Conservation (phyloP, 2,888 invertebrate genomes). For the Phaonia tiefii region DNA sequence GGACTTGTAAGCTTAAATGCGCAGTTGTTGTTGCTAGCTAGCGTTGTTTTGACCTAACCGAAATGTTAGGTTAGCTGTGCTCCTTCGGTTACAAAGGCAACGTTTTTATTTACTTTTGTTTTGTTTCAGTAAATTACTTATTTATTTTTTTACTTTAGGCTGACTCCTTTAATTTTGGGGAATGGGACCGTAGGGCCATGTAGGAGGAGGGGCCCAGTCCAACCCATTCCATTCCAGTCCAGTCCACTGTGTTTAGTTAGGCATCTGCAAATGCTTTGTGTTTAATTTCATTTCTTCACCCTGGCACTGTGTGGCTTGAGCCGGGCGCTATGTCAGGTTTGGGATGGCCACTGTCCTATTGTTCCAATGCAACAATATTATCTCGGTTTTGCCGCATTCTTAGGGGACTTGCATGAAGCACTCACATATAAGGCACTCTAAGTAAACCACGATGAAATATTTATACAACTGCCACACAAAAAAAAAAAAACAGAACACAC, state of each 20-base stretch:
- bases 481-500: conserved; percentile 41
- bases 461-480: conserved; percentile 41
- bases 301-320: conserved; percentile 18
- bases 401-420: conserved; percentile 56
- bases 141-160: conserved; percentile 53
- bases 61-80: conserved; percentile 53
- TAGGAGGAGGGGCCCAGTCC: no score
- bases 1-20: not conserved
- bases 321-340: conserved; percentile 1
- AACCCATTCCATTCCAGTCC: no score
- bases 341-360: conserved; percentile 39
- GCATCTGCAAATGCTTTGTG: conserved; percentile 42
- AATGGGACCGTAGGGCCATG: no score
- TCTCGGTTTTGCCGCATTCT: conserved; percentile 64
- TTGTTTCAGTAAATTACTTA: conserved; percentile 56
- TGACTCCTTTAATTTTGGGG: not conserved
- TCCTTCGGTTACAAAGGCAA: conserved; percentile 51
- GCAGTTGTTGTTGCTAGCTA: conserved; percentile 29
- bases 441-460: conserved; percentile 58
- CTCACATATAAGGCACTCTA: conserved; percentile 58
- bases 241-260: conserved; percentile 56
- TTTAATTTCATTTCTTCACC: conserved; percentile 38
- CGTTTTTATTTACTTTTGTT: conserved; percentile 54
- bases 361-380: conserved; percentile 33
- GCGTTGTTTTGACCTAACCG: conserved; percentile 54